Conservation (phyloP, 1,140 invertebrate genomes). For the Monochamus saltuarius region DNA sequence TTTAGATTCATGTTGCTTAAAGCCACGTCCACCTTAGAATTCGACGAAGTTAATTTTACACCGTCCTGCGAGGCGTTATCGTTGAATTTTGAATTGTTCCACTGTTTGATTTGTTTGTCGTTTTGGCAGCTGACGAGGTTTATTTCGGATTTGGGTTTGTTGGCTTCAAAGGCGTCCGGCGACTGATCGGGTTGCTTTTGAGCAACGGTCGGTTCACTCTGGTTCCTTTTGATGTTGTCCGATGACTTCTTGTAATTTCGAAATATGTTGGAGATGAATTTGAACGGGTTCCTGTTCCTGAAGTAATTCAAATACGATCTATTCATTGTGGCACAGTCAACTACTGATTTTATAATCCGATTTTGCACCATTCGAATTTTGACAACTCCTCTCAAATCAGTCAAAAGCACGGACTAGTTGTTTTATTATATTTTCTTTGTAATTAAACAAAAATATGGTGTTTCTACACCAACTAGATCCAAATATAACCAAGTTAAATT, state of each 20-base stretch:
- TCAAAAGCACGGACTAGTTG: neutral
- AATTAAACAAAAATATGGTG: too few relatives aligned
- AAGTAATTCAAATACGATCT: constrained; percentile 8
- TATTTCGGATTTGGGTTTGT: constrained; percentile 1
- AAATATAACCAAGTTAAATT: neutral
- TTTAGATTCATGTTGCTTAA: constrained; percentile 4
- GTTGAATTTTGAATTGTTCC: too few relatives aligned
- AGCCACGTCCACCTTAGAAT: neutral
- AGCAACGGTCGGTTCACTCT: constrained; percentile 4
- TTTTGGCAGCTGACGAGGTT: neutral
- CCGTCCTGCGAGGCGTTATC: neutral
- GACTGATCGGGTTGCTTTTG: neutral
- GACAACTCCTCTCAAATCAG: neutral
- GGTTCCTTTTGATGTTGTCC: constrained; percentile 8
- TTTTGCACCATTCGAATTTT: neutral
- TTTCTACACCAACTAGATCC: too few relatives aligned
- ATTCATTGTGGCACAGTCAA: neutral
- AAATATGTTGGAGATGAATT: constrained; percentile 13
- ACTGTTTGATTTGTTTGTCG: too few relatives aligned
- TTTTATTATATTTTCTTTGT: too few relatives aligned
- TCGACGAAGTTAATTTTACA: constrained; percentile 13
- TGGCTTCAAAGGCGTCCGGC: neutral
- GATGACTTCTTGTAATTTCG: constrained; percentile 11
- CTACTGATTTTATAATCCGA: neutral
- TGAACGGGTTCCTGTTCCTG: constrained; percentile 6